Evolutionary conservation across 2,797 vertebrate species (phyloP).

Genomic region (Hozukius guyotensis): DNA sequence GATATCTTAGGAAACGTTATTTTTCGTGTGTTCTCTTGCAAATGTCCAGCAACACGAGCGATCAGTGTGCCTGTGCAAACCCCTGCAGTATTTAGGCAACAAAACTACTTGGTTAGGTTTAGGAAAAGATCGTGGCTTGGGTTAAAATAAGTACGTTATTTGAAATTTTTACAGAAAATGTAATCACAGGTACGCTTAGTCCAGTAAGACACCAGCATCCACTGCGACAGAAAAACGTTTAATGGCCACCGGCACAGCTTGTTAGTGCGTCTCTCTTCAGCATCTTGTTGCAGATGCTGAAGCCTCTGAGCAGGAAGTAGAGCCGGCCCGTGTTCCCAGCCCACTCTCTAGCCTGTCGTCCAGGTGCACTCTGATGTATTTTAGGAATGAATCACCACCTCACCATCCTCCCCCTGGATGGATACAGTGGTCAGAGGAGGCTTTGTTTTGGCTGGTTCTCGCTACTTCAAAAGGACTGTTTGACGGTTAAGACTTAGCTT

Average conservation of each 20-base stretch:
- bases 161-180: neutral
- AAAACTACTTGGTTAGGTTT: neutral
- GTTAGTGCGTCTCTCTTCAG: neutral
- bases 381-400: neutral
- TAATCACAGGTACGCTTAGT: neutral
- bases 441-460: neutral
- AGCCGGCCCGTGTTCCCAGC: too few relatives aligned
- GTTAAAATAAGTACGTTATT: neutral
- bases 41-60: too few relatives aligned
- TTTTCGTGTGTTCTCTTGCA: too few relatives aligned
- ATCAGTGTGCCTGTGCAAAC: neutral
- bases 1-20: too few relatives aligned
- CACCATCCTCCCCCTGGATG: neutral
- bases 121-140: neutral
- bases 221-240: neutral
- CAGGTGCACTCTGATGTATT: neutral
- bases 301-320: too few relatives aligned
- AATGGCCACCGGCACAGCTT: neutral
- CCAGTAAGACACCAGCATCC: neutral
- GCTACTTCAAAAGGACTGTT: neutral
- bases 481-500: neutral
- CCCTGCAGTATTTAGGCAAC: neutral
- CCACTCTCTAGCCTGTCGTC: neutral
- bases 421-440: neutral
- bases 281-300: too few relatives aligned